Evolutionary conservation across 2,888 invertebrate species (phyloP), one percentile per base, ranked within the genome.

Genomic region (Zhuqinia jingwanae): DNA sequence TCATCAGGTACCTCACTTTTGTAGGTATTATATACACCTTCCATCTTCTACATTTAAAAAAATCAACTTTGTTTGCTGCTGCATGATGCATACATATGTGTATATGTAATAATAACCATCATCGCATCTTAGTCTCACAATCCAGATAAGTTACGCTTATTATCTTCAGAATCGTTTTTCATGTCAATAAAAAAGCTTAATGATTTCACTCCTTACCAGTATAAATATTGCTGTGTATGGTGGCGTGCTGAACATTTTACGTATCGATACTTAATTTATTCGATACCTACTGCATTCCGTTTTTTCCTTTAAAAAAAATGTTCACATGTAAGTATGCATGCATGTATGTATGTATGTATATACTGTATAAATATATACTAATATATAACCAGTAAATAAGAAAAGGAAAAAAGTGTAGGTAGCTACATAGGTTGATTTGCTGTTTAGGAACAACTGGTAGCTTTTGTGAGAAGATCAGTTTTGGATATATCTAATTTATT

Each of bases 91-190:
- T n/a, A n/a, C n/a, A n/a, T n/a, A n/a, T n/a, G n/a, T n/a, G n/a
- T n/a, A n/a, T n/a, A n/a, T n/a, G 25, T 8, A 45, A 47, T 78
- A 63, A 47, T 63, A 47, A 47, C 47, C 78, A 79, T 13, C 27
- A 42, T 65, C 68, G 25, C n/a, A n/a, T 36, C 36, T 3, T 13
- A 78, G 58, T 50, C 42, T 36, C 84, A 42, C 22, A 84, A 42
- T 76, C 68, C 75, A 77, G 77, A 84, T 77, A 84, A 84, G 84
- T 84, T 84, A 84, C 84, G 84, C 84, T 84, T 84, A 84, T 84
- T 84, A 84, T 53, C 76, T 17, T 20, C 50, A 68, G 53, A 77
- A 83, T 82, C 75, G 75, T 73, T 82, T 82, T 82, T 82, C 82
- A 82, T 82, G 82, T 82, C 82, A 73, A 82, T 82, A 82, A 82